Base-by-base conservation (phyloP, 1,140 invertebrate species). In the Bombus sibiricus region DNA sequence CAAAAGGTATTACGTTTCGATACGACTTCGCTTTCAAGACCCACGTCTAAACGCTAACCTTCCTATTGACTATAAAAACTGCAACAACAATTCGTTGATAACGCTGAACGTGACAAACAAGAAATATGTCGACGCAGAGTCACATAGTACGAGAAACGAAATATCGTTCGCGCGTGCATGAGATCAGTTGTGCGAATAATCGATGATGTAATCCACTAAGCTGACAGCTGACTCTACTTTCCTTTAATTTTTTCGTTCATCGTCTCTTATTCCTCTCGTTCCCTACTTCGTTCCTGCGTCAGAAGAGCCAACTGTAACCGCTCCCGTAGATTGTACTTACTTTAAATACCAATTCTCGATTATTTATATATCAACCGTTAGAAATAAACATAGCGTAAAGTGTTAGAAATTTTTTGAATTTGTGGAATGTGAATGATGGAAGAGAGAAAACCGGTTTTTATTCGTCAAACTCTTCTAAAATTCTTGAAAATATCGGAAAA, bases 141-240 rank as follows among this genome's bases (percentile, higher is more conserved):
- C 59, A 13, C 28, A n/a, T 12, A 62, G 28, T 68, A 37, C 9
- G 37, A 62, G 37, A 5, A 66, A 81, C 53, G 62, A 78, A n/a
- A n/a, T 62, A 41, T 39, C 1, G 28, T n/a, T n/a, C 59, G 8
- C 34, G 34, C 59, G 4, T 22, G 18, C 41, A 74, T 85, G 83
- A 85, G 78, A 81, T 85, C 78, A 74, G 34, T 74, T 47, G 41
- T 41, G 34, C 13, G 69, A 74, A 81, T 37, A 59, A 69, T 81
- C 59, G 78, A 81, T 74, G 83, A 85, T 85, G 78, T 81, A 85
- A 85, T 39, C n/a, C 28, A 32, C 69, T 9, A 32, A 25, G 37
- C 34, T 32, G 28, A 59, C 69, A 41, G 39, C 18, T 43, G 32
- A 32, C 62, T 6, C n/a, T 15, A 34, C 69, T 68, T 81, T 81